Evolutionary conservation across 2,797 vertebrate genomes (phyloP), one percentile per base, ranked within the genome.

Genomic region (Eulemur mongoz): DNA sequence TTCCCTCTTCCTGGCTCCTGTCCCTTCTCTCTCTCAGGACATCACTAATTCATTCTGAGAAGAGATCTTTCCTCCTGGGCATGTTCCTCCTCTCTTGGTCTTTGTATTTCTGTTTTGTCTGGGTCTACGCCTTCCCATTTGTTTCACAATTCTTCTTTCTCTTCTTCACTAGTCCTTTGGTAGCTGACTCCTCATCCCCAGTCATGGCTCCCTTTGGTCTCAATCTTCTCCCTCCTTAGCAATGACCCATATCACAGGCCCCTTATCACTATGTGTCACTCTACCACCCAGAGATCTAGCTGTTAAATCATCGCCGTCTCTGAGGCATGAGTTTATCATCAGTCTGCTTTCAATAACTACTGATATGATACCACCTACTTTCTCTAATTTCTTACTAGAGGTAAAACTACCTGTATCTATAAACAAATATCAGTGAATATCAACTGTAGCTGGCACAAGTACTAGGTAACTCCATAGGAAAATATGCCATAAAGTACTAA

Each of bases 341-440:
- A 54, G 40, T 84, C 54, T 93, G 63, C 45, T 92, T 92, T 89
- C 88, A 91, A 13, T 84, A 84, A 91, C 20, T 61, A 96, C n/a
- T 11, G 4, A 40, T n/a, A 89, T 84, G 15, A 97, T 78, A 67
- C 11, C 9, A 89, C 48, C 45, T 10, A 83, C 81, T 87, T 76
- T 48, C 54, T 91, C 67, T 40, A 78, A 70, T 10, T 72, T 96
- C 81, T 73, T 79, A 57, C 8, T 18, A 73, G 30, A 91, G 76
- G 32, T 85, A 63, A 63, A 93, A 83, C 59, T 54, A 61, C 27
- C 61, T 76, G 3, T 32, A 86, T 5, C 61, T 75, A 78, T 12
- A 89, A 83, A 91, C 54, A 63, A 80, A 40, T 40, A 52, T 65
- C 85, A 86, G 18, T 27, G 63, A 78, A 57, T 9, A 48, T 30